Conservation (phyloP, 2,888 invertebrate genomes). For the Chloroclysta siterata region DNA sequence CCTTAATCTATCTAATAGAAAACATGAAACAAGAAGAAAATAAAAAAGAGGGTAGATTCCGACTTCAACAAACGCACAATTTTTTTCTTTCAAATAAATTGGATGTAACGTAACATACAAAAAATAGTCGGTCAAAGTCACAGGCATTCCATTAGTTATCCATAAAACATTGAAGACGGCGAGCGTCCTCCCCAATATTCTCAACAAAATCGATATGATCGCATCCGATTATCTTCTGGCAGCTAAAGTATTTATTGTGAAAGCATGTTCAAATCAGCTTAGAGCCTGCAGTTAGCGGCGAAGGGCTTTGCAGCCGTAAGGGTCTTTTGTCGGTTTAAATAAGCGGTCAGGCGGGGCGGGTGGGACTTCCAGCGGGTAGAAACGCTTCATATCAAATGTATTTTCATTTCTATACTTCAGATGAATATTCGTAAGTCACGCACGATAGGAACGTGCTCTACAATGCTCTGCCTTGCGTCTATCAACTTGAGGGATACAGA, state of each 20-base stretch:
- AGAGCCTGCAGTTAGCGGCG: conserved; percentile 36
- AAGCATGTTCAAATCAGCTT: conserved; percentile 46
- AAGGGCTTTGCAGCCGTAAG: conserved; percentile 34
- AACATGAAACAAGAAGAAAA: no score
- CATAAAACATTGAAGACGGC: conserved; percentile 10
- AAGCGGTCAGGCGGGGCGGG: conserved; percentile 20
- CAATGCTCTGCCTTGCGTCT: no score
- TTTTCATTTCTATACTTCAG: no score
- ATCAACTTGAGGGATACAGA: no score
- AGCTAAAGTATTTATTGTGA: conserved; percentile 39
- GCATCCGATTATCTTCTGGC: conserved; percentile 40
- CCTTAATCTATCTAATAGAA: no score
- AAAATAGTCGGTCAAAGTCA: not conserved
- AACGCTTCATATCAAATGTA: no score
- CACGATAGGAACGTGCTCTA: no score
- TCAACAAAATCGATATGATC: conserved; percentile 36
- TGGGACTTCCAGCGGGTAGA: not conserved
- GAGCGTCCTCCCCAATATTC: conserved; percentile 24
- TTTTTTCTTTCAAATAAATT: no score
- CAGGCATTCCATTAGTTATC: not conserved
- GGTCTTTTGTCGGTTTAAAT: conserved; percentile 44
- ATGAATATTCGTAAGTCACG: no score
- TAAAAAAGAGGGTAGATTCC: no score
- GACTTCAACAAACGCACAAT: no score
- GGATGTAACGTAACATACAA: no score